Evolutionary conservation across 2,888 invertebrate species (phyloP), one percentile per base, ranked within the genome.

Genomic region (Carterocephalus palaemon): DNA sequence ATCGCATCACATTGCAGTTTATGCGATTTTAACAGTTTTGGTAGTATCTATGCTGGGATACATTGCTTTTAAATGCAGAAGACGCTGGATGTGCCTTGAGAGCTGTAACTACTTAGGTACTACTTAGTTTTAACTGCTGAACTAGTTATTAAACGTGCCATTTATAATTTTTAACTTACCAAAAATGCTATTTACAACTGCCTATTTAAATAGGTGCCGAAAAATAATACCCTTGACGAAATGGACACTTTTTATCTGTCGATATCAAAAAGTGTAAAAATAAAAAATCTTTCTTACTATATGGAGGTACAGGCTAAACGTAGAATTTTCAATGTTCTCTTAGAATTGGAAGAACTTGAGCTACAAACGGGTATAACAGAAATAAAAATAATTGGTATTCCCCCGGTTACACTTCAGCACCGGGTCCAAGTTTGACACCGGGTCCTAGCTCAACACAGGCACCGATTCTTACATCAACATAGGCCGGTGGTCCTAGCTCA

Each of bases 141-240:
- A n/a, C n/a, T n/a, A n/a, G n/a, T n/a, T n/a, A n/a, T n/a, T n/a
- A n/a, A n/a, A n/a, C n/a, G n/a, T n/a, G n/a, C n/a, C n/a, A n/a
- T n/a, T n/a, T n/a, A n/a, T n/a, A n/a, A n/a, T n/a, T n/a, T n/a
- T n/a, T n/a, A n/a, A n/a, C n/a, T n/a, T n/a, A n/a, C n/a, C n/a
- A n/a, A n/a, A n/a, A n/a, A n/a, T n/a, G n/a, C n/a, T n/a, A n/a
- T n/a, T n/a, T n/a, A n/a, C n/a, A n/a, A n/a, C n/a, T n/a, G n/a
- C n/a, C n/a, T n/a, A n/a, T n/a, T n/a, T n/a, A n/a, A n/a, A n/a
- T n/a, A n/a, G n/a, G n/a, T n/a, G n/a, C n/a, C n/a, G 15, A 38
- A 38, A 38, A 38, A 38, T 31, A 31, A 31, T 38, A 38, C 24
- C 2, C 37, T 38, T 38, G 37, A 38, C 17, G 37, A 38, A 38